Conservation (phyloP, 2,888 invertebrate genomes). For the Philonicus albiceps region DNA sequence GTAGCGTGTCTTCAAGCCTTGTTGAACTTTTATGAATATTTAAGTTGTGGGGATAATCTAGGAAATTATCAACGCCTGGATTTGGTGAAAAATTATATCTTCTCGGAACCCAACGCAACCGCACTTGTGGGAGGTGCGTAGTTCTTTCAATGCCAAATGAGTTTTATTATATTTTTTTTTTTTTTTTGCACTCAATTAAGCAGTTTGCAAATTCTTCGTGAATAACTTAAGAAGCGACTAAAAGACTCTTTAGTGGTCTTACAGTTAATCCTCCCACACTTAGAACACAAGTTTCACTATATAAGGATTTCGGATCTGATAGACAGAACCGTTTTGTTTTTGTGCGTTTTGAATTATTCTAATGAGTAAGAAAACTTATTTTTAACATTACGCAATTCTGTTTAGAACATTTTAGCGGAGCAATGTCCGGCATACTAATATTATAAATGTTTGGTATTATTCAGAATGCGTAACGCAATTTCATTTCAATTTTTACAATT, state of each 20-base stretch:
- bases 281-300: neutral
- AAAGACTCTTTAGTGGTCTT: neutral
- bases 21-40: neutral
- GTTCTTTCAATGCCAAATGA: neutral
- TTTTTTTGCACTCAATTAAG: neutral
- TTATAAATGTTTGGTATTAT: neutral
- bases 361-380: neutral
- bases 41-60: neutral
- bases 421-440: neutral
- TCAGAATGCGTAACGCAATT: neutral
- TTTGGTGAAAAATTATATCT: neutral
- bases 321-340: neutral
- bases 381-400: neutral
- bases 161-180: neutral
- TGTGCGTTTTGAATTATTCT: neutral
- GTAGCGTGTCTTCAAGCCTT: neutral
- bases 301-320: neutral
- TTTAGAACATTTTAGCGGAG: neutral
- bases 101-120: neutral
- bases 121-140: neutral
- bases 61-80: neutral
- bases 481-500: neutral
- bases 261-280: neutral
- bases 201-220: neutral
- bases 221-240: neutral